These are phyloP conservation scores for Hippocampus barbouri DNA, from an alignment of 2,113 vertebrate species.

Conservation along the genomic window DNA sequence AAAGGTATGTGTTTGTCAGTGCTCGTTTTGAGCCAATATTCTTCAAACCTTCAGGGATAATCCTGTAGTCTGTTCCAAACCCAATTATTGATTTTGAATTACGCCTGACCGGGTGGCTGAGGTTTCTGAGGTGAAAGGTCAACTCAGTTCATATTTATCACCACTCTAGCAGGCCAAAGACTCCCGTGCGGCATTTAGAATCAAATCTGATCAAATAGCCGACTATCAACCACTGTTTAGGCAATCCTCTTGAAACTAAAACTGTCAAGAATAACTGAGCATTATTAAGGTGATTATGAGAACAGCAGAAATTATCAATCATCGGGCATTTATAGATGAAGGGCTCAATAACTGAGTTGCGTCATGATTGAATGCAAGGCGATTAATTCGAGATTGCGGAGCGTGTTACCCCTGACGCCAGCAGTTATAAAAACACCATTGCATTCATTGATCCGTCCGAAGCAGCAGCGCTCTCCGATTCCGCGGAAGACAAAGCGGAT, in stretches of 20 bases:
- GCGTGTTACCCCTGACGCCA: neutral
- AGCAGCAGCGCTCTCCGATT: neutral
- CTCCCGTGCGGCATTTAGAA: neutral
- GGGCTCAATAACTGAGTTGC: neutral
- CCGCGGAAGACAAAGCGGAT: neutral
- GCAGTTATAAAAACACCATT: slow-evolving; percentile 10
- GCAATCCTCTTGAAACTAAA: neutral
- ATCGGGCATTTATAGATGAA: no score
- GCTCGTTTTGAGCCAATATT: neutral
- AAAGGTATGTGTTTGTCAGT: no score
- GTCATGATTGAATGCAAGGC: no score
- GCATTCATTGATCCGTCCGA: slow-evolving; percentile 4
- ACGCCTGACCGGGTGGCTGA: neutral
- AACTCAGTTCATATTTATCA: neutral
- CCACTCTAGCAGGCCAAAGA: neutral
- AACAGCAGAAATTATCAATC: no score
- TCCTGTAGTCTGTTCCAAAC: neutral
- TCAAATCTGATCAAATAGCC: neutral
- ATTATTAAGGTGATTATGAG: no score
- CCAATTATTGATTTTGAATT: slow-evolving; percentile 7
- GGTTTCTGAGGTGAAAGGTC: neutral
- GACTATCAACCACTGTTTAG: neutral
- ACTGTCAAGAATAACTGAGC: no score
- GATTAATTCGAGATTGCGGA: no score
- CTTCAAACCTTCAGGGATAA: neutral